Base-by-base conservation (phyloP, 2,888 invertebrate genomes). In the Chloroclysta siterata region DNA sequence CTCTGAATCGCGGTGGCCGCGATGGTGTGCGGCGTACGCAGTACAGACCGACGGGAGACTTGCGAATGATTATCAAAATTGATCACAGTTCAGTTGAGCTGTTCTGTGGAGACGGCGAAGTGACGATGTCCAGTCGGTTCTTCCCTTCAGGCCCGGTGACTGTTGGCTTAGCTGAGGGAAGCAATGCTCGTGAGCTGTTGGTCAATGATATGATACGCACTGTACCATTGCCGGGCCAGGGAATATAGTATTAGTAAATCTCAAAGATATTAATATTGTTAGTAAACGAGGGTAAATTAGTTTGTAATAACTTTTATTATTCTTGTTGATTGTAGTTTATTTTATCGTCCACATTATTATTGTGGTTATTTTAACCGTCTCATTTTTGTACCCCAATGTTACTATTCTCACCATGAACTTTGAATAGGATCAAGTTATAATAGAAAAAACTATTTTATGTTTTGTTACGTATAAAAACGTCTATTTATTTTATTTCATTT, bases 81-180 rank as follows among this genome's bases (percentile, higher is more conserved):
- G 90, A 90, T 53, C 78, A 83, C 0, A 89, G 90, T 76, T 88
- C 87, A 2, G 72, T 89, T 11, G 90, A 90, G 66, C 2, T 83
- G 5, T 87, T 89, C 50, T 77, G 78, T 60, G 87, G 85, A 0
- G 63, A 75, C 0, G 90, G 89, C 14, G 87, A 87, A 58, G 77
- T 80, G 0, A 85, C 87, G 0, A 82, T 90, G 29, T 83, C 88
- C 0, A 89, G 88, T 59, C 74, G 90, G 65, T 84, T 76, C 60
- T 90, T 88, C 72, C 85, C 84, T 0, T 41, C 67, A 13, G 76
- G 77, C 0, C 63, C 68, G 0, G 65, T 85, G 1, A 69, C 33
- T 4, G 65, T 85, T 0, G 74, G 76, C 7, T 3, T 87, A 10
- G 80, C 72, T 10, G 54, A 76, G 0, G 0, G 63, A 2, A 70